phyloP scores from a whole-genome alignment of 2,888 invertebrate species.

The Eurois occulta region DNA sequence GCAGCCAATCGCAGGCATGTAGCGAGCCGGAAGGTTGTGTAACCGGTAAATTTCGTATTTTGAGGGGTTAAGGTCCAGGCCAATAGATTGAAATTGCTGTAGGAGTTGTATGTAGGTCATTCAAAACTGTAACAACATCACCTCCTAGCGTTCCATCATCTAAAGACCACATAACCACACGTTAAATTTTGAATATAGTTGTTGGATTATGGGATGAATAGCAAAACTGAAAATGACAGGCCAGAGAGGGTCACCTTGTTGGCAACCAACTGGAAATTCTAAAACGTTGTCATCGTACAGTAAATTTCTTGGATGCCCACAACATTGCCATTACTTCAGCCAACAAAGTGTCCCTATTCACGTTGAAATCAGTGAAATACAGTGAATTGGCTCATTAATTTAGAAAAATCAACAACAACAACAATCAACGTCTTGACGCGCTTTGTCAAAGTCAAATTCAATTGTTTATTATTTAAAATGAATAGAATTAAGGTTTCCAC shows the following conservation, averaged over 20 bases:
- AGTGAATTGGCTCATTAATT: too few relatives aligned
- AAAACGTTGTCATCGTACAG: neutral
- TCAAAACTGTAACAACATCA: neutral
- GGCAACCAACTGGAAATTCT: neutral
- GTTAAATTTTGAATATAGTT: neutral
- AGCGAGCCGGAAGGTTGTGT: too few relatives aligned
- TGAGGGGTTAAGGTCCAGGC: too few relatives aligned
- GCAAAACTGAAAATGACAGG: neutral
- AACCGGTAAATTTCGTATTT: neutral
- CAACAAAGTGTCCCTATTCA: too few relatives aligned
- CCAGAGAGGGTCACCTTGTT: neutral
- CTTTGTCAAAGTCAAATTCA: too few relatives aligned
- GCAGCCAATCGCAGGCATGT: neutral
- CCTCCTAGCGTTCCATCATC: neutral
- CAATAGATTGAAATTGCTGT: too few relatives aligned
- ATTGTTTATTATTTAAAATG: neutral
- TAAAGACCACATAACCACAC: neutral
- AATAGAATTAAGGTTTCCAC: neutral
- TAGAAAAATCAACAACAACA: too few relatives aligned
- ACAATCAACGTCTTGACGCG: too few relatives aligned
- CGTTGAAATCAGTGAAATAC: too few relatives aligned
- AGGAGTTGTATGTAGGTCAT: neutral
- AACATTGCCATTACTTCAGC: neutral
- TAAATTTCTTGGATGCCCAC: neutral
- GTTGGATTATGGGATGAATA: neutral